phyloP scores from a whole-genome alignment of 1,140 invertebrate species.

The Hycleus cichorii region DNA sequence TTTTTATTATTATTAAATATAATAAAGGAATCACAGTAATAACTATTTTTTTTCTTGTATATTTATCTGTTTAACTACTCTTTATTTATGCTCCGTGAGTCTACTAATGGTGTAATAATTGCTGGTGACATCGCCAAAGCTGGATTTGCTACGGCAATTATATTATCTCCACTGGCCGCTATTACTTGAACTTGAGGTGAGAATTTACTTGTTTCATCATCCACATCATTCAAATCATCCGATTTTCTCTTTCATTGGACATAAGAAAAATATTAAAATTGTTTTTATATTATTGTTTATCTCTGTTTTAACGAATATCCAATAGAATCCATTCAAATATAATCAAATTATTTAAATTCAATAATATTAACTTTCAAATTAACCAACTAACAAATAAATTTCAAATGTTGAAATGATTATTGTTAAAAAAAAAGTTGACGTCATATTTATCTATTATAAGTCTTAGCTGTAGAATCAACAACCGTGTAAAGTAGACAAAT shows the following conservation, averaged over 20 bases:
- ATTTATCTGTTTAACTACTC: neutral
- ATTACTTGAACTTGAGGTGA: conserved; percentile 64
- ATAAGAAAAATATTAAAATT: neutral
- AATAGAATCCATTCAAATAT: too few species aligned
- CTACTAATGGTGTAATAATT: conserved; percentile 29
- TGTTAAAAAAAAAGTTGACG: too few species aligned
- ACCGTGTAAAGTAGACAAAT: too few species aligned
- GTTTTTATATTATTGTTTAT: too few species aligned
- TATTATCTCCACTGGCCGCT: conserved; percentile 73
- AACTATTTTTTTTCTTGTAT: neutral
- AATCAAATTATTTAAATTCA: too few species aligned
- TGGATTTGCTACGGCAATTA: conserved; percentile 81
- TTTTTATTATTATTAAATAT: too few species aligned
- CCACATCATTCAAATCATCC: conserved; percentile 43
- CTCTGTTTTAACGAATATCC: too few species aligned
- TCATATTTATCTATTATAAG: too few species aligned
- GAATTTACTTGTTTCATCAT: conserved; percentile 45
- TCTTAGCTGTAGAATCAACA: too few species aligned
- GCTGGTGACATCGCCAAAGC: conserved; percentile 56
- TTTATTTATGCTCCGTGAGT: conserved; percentile 23
- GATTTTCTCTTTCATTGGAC: conserved; percentile 30
- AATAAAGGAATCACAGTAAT: neutral
- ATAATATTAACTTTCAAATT: too few species aligned
- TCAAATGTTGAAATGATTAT: too few species aligned
- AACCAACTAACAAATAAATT: too few species aligned